Base-by-base conservation (phyloP, 2,113 vertebrate species). In the Nerophis lumbriciformis region DNA sequence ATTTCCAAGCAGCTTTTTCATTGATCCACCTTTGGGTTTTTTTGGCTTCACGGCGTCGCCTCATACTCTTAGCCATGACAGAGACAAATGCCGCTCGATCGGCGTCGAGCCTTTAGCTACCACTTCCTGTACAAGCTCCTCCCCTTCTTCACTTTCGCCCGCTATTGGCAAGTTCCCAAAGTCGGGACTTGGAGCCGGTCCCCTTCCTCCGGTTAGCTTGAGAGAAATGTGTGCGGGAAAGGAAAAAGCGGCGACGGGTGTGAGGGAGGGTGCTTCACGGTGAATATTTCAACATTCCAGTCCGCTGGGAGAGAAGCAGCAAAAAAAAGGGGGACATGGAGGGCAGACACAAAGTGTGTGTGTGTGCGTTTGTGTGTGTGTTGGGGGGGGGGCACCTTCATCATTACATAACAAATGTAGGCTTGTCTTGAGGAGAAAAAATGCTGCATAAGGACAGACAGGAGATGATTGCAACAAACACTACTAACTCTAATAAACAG, bases 401-500 rank as follows among this genome's bases (percentile, higher is more conserved):
- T 5, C 28, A 51, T 79, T 75, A 68, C 71, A 66, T 66, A 74
- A 66, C 51, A 68, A 60, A 1, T 68, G 50, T 77, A 45, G 53
- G 55, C 55, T 57, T 44, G 4, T 57, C 55, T 57, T 13, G 6
- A 62, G 57, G 75, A 54, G 47, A 56, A 49, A 72, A 81, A 79
- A 72, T 81, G 80, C 81, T 83, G 72, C 74, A 76, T 83, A 85
- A 83, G 71, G 69, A 85, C 81, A 71, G 68, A 71, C 70, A 9
- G 11, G 65, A 60, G 66, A 71, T 80, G 70, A 79, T 80, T 76
- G 68, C 68, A 68, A 54, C 65, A 82, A 80, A 77, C 79, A 79
- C 75, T 76, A 83, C 80, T 77, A 77, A 61, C 76, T 66, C 79
- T 44, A 77, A 86, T 85, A 88, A 87, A 79, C 84, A 88, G 85